These are phyloP conservation scores for Achlya flavicornis DNA, from an alignment of 2,888 invertebrate genomes.

Conservation along the genomic window DNA sequence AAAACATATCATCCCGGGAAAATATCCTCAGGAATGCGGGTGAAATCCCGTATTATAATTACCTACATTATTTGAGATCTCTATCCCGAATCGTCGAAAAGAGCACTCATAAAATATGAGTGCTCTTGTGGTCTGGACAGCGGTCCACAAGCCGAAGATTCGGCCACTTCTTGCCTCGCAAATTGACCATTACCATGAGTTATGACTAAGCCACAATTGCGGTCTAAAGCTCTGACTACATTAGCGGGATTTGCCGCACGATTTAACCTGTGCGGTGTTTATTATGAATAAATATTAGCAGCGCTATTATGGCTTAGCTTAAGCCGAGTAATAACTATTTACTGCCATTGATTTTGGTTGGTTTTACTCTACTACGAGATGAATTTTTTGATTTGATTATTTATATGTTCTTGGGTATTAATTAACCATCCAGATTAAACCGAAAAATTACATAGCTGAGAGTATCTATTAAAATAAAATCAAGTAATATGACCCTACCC, in stretches of 20 bases:
- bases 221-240: slow-evolving; percentile 2
- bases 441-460: no score
- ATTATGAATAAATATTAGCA: neutral
- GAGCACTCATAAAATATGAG: no score
- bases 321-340: slow-evolving; percentile 2
- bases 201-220: slow-evolving; percentile 5
- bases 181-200: slow-evolving; percentile 13
- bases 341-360: neutral
- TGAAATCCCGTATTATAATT: neutral
- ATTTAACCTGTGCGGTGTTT: neutral
- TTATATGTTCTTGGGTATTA: no score
- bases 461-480: neutral
- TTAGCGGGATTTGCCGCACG: neutral
- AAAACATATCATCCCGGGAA: no score
- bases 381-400: neutral
- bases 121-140: slow-evolving; percentile 3
- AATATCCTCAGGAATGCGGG: no score
- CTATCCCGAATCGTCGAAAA: neutral
- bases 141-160: slow-evolving; percentile 3
- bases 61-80: neutral
- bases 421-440: no score
- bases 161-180: slow-evolving; percentile 4
- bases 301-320: neutral
- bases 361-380: neutral
- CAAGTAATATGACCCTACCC: neutral